Evolutionary conservation across 2,113 vertebrate species (phyloP).

Genomic region (Colius striatus): DNA sequence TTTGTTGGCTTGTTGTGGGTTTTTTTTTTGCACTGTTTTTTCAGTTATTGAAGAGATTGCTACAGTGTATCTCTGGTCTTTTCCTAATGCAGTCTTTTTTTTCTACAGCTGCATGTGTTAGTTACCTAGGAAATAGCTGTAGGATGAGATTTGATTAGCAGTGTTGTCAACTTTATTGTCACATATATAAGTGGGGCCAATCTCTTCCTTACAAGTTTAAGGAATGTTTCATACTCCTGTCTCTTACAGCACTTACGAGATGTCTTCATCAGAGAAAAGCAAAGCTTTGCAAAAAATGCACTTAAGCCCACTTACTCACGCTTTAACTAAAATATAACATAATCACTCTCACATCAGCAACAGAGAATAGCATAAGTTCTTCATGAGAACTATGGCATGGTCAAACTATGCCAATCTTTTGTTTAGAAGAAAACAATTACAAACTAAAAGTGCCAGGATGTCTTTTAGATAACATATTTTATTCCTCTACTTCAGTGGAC

Average conservation of each 20-base stretch:
- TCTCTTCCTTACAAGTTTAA: neutral
- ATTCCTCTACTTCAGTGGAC: neutral
- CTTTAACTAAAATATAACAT: neutral
- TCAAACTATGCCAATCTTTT: neutral
- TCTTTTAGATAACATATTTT: neutral
- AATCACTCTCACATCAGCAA: neutral
- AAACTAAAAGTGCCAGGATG: neutral
- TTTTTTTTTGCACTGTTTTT: neutral
- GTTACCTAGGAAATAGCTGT: slow-evolving; percentile 21
- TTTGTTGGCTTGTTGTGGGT: no score
- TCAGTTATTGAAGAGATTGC: neutral
- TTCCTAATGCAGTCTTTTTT: neutral
- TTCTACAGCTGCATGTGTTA: neutral
- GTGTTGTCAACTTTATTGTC: neutral
- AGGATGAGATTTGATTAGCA: neutral
- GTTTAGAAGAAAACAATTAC: neutral
- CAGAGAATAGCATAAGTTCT: neutral
- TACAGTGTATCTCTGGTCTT: neutral
- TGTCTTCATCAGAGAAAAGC: neutral
- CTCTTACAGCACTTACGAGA: neutral
- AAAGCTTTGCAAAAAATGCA: neutral
- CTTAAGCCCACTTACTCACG: neutral
- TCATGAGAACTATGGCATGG: neutral
- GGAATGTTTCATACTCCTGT: neutral
- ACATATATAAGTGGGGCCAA: neutral